Conservation (phyloP, 2,797 vertebrate genomes). For the Pantherophis vulpinus region DNA sequence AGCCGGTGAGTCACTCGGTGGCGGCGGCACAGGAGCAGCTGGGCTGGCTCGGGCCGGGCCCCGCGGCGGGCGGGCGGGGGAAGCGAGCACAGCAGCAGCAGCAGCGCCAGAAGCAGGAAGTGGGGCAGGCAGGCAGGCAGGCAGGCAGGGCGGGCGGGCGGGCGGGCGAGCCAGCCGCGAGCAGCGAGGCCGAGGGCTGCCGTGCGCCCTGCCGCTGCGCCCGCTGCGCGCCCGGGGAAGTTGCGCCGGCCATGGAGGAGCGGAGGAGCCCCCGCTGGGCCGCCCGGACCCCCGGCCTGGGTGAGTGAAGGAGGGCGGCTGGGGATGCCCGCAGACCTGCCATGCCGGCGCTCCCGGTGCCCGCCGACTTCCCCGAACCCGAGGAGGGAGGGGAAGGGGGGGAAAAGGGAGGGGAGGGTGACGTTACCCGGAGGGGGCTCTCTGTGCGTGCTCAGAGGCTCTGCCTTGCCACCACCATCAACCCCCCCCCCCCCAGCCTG, state of each 20-base stretch:
- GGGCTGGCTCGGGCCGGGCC: not conserved
- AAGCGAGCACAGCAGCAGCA: not conserved
- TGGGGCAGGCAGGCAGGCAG: not conserved
- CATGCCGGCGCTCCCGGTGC: not conserved
- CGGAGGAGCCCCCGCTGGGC: constrained; percentile 20
- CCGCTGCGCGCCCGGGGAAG: not conserved
- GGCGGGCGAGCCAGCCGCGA: not conserved
- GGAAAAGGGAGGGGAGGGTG: not conserved
- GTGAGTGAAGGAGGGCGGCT: not conserved
- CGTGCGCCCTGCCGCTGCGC: not conserved
- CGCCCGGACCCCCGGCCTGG: not conserved
- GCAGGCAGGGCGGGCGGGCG: too few species aligned
- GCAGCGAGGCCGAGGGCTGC: not conserved
- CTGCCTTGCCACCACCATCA: too few species aligned
- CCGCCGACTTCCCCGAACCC: not conserved
- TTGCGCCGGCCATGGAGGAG: constrained; percentile 32
- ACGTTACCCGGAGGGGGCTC: not conserved
- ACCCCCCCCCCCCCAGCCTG: not conserved
- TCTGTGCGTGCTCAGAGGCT: not conserved
- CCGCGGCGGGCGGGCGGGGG: not conserved
- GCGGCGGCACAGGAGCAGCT: not conserved
- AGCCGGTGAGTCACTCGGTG: constrained; percentile 23
- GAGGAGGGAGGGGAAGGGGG: not conserved
- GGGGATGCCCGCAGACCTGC: accelerated
- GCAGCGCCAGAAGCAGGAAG: constrained; percentile 35